Base-by-base conservation (phyloP, 1,140 invertebrate species). In the Drosophila kurseongensis region DNA sequence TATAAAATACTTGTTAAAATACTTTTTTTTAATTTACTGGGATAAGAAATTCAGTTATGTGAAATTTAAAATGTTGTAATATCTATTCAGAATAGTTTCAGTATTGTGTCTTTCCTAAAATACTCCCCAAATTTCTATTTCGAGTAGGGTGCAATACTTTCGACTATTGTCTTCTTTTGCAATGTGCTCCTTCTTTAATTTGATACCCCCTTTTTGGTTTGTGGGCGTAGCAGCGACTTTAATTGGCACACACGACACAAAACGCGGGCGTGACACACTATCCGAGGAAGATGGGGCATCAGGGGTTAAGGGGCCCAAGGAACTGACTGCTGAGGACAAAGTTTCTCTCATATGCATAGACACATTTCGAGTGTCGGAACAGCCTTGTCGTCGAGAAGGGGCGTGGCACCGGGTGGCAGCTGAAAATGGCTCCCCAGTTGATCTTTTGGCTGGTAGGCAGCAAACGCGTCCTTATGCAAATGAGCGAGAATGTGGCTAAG, bases 211-310 rank as follows among this genome's bases (percentile, higher is more conserved):
- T 27, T n/a, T 45, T 5, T 0, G n/a, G 44, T 42, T 67, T 29
- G 32, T 50, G 62, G 79, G 83, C 66, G 83, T 88, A 66, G 52
- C 75, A 41, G 27, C 44, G 67, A 56, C 75, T 86, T 86, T 88
- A 86, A 86, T 88, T 86, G 83, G 79, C 83, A 79, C 83, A 88
- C 84, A 86, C 77, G 83, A 55, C 63, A 75, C 75, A 75, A 69
- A 71, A 58, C 40, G 52, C 79, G 78, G 75, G 38, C 71, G 79
- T 86, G 83, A 86, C 83, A 83, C 81, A 73, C 77, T 60, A 63
- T 41, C 52, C 27, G 14, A 13, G 40, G n/a, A 12, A 13, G 14
- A 12, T 29, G 36, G 59, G 58, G n/a, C 54, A 41, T 16, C 10
- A 10, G 59, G 32, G 42, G 41, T 36, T 16, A 27, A 35, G 35